Conservation (phyloP, 2,888 invertebrate genomes). For the Heliconius charithonia region DNA sequence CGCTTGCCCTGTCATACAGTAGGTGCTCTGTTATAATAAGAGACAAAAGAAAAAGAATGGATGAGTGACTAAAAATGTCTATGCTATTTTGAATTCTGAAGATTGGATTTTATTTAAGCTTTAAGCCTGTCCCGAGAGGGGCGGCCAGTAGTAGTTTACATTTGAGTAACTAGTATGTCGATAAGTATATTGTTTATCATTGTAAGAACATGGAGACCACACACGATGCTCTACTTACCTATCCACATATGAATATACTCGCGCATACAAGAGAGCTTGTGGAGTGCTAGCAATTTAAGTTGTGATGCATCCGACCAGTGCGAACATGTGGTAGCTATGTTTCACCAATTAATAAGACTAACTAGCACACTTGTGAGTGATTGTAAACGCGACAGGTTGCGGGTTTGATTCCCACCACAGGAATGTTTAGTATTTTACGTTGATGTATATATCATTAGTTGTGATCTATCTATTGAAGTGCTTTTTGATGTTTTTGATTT, state of each 20-base stretch:
- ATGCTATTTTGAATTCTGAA: no score
- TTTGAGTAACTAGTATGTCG: background rate
- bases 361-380: background rate
- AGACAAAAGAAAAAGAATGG: no score
- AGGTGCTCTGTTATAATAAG: no score
- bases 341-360: background rate
- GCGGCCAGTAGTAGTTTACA: no score
- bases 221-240: constrained; percentile 50
- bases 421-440: no score
- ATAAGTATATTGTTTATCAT: background rate
- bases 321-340: constrained; percentile 47
- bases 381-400: no score
- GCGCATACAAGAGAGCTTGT: constrained; percentile 44
- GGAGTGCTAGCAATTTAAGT: constrained; percentile 52
- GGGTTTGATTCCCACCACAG: no score
- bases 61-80: no score
- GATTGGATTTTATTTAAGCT: no score
- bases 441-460: no score
- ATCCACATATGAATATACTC: background rate
- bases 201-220: constrained; percentile 54
- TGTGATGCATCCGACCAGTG: constrained; percentile 35
- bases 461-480: background rate
- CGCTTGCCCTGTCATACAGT: no score
- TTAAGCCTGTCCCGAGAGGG: no score
- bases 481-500: background rate